These are phyloP conservation scores for Ruditapes philippinarum DNA, from an alignment of 1,140 invertebrate genomes.

Conservation along the genomic window DNA sequence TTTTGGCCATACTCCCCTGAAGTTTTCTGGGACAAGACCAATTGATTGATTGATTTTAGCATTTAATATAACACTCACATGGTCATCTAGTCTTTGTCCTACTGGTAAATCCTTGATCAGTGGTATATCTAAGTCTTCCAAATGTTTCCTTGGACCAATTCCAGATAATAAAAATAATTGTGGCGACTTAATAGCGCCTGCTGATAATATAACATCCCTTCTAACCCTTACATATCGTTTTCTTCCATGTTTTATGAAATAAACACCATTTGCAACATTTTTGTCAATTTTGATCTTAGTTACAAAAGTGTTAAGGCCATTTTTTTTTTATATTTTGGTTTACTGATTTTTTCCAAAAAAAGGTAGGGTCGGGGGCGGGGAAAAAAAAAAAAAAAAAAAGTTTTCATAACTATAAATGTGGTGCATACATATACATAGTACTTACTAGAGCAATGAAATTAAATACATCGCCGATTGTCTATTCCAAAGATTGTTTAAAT, in stretches of 20 bases:
- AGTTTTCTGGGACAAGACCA: not conserved
- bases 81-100: constrained; percentile 9
- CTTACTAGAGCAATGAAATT: no score
- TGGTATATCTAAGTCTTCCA: constrained; percentile 22
- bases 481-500: no score
- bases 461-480: no score
- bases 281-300: constrained; percentile 19
- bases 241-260: constrained; percentile 13
- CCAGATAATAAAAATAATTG: constrained; percentile 96
- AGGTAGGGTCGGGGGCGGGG: no score
- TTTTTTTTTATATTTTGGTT: no score
- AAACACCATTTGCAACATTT: constrained; percentile 8
- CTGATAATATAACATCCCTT: constrained; percentile 86
- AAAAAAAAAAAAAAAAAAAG: no score
- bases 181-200: constrained; percentile 94
- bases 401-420: no score
- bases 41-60: not conserved
- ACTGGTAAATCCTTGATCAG: constrained; percentile 33
- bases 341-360: no score
- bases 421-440: no score
- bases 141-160: constrained; percentile 90
- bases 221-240: constrained; percentile 14
- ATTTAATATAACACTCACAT: not conserved
- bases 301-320: not conserved
- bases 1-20: not conserved